Conservation (phyloP, 2,888 invertebrate species). For the Limnephilus lunatus region DNA sequence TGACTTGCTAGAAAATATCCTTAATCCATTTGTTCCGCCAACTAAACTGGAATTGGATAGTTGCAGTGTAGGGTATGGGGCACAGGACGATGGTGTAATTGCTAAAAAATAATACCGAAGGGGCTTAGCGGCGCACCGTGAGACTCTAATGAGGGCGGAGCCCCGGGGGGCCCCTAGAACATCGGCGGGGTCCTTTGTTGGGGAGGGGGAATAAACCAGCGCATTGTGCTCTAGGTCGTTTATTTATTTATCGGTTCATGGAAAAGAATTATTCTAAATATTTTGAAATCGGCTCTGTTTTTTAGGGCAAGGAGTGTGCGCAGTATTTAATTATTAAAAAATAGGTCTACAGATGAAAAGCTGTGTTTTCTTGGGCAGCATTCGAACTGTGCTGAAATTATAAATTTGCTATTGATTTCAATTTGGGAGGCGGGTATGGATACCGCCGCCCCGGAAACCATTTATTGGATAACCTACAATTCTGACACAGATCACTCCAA, state of each 20-base stretch:
- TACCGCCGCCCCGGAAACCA: too few species aligned
- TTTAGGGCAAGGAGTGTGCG: slow-evolving; percentile 26
- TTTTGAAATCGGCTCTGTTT: slow-evolving; percentile 57
- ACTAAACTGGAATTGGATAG: slow-evolving; percentile 57
- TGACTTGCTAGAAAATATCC: slow-evolving; percentile 30
- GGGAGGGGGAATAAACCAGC: slow-evolving; percentile 49
- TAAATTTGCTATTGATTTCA: background rate
- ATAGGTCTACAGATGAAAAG: background rate
- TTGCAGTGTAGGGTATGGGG: slow-evolving; percentile 19
- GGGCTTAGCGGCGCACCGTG: slow-evolving; percentile 58
- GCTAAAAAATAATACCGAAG: slow-evolving; percentile 50
- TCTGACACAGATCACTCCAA: too few species aligned
- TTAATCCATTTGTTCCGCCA: slow-evolving; percentile 55
- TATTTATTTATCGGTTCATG: slow-evolving; percentile 64
- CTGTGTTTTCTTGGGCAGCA: background rate
- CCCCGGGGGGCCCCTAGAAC: slow-evolving; percentile 53
- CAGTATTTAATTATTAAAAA: background rate
- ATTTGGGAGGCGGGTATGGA: too few species aligned
- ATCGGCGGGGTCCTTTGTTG: slow-evolving; percentile 36
- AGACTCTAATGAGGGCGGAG: slow-evolving; percentile 61
- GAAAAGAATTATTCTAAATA: slow-evolving; percentile 62
- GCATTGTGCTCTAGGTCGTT: slow-evolving; percentile 43
- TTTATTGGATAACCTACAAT: too few species aligned
- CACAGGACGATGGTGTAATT: slow-evolving; percentile 46
- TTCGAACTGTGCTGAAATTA: background rate